phyloP scores from a whole-genome alignment of 1,140 invertebrate species.

The Aphidius gifuensis region DNA sequence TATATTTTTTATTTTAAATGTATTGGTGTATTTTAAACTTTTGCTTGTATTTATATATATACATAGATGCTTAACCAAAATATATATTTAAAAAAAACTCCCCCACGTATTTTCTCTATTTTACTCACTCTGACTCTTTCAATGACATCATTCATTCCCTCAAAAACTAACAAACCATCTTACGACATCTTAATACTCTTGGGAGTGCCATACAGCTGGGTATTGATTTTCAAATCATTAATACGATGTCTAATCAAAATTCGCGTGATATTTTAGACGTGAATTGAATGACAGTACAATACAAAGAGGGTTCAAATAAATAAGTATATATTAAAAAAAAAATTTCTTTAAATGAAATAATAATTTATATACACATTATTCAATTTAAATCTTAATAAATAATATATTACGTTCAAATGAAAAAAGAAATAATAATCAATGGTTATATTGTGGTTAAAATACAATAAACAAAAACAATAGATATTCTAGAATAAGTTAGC shows the following conservation, averaged over 20 bases:
- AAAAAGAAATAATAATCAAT: no score
- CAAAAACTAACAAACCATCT: constrained; percentile 4
- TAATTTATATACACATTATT: neutral
- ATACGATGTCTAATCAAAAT: constrained; percentile 55
- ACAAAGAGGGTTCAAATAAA: neutral
- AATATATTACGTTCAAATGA: no score
- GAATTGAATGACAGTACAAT: constrained; percentile 19
- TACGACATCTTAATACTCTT: constrained; percentile 43
- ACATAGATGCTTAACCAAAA: no score
- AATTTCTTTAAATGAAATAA: neutral
- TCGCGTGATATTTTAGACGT: constrained; percentile 38
- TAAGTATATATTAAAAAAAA: no score
- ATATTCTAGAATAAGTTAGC: no score
- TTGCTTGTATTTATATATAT: constrained; percentile 12
- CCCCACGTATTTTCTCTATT: constrained; percentile 11
- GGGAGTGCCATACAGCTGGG: constrained; percentile 29
- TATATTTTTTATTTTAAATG: constrained; percentile 1
- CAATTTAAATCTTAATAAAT: no score
- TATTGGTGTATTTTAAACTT: constrained; percentile 15
- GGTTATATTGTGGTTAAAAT: no score
- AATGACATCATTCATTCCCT: constrained; percentile 9
- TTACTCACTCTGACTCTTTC: constrained; percentile 11
- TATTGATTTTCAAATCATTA: constrained; percentile 58
- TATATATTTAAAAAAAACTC: no score
- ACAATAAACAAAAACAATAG: no score